Conservation (phyloP, 2,888 invertebrate species). For the Margaritifera margaritifera region DNA sequence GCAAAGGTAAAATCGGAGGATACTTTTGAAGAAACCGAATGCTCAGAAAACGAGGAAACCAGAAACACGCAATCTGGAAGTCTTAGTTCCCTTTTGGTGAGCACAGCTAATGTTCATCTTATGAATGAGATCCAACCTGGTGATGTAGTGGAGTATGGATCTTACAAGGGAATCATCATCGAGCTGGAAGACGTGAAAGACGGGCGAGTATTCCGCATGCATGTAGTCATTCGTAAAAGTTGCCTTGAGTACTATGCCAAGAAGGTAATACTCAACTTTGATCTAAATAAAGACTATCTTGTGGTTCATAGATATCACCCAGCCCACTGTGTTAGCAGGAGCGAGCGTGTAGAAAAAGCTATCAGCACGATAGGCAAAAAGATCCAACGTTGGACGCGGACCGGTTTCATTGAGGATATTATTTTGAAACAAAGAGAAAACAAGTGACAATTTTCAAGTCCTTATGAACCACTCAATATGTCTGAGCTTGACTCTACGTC, state of each 20-base stretch:
- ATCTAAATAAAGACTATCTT: conserved; percentile 6
- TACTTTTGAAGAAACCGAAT: background rate
- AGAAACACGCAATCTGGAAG: background rate
- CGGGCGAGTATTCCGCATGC: conserved; percentile 3
- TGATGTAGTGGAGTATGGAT: conserved; percentile 5
- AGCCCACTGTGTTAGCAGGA: conserved; percentile 6
- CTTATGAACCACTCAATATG: too few relatives aligned
- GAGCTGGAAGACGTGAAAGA: background rate
- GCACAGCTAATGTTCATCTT: conserved; percentile 2
- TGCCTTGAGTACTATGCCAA: background rate
- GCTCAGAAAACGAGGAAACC: background rate
- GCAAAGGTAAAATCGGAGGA: conserved; percentile 1
- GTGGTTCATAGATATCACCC: conserved; percentile 3
- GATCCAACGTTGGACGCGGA: background rate
- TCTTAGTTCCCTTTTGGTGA: conserved; percentile 1
- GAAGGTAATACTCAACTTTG: background rate
- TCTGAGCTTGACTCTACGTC: too few relatives aligned
- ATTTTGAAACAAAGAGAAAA: too few relatives aligned
- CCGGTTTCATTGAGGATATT: conserved; percentile 3
- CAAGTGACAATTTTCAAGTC: too few relatives aligned
- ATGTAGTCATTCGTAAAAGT: background rate
- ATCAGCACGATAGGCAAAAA: background rate
- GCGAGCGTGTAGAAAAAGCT: background rate
- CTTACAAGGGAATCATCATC: background rate
- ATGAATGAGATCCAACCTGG: background rate